Percentiles rank a stretch among this genome's conserved stretches.
These are phyloP conservation scores for Papilio machaon DNA, from an alignment of 1,140 invertebrate genomes.

Conservation along the genomic window DNA sequence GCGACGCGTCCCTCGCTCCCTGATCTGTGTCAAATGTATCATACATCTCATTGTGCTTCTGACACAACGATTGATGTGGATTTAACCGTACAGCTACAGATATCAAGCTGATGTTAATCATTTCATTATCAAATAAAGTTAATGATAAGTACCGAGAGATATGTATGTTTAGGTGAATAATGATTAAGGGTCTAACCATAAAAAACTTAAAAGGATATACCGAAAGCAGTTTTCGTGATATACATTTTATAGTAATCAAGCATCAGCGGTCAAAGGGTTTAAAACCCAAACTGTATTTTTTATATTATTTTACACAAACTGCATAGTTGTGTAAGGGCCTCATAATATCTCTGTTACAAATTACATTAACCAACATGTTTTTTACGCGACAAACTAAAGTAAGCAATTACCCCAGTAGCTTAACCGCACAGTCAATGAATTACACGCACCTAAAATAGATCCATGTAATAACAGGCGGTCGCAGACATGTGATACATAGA, in stretches of 20 bases:
- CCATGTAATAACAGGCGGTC: not conserved
- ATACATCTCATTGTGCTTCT: slow-evolving; percentile 34
- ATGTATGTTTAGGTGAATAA: too few species aligned
- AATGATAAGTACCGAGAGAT: not conserved
- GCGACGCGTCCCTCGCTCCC: slow-evolving; percentile 33
- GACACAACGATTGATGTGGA: not conserved
- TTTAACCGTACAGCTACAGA: not conserved
- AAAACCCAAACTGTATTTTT: too few species aligned
- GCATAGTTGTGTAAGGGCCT: not conserved
- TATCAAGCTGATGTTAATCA: not conserved
- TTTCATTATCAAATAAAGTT: slow-evolving; percentile 5
- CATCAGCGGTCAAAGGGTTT: too few species aligned
- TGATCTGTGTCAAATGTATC: slow-evolving; percentile 38
- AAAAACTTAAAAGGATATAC: too few species aligned
- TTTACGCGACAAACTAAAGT: not conserved
- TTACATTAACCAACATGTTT: slow-evolving; percentile 11
- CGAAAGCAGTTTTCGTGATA: too few species aligned
- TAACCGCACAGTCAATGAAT: slow-evolving; percentile 28
- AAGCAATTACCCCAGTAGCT: slow-evolving; percentile 1
- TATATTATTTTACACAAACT: not conserved
- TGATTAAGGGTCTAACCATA: too few species aligned
- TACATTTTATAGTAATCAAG: too few species aligned
- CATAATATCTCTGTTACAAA: not conserved
- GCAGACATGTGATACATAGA: slow-evolving; percentile 17
- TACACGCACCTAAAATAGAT: slow-evolving; percentile 28